phyloP scores from a whole-genome alignment of 1,140 invertebrate species.

The Hermetia illucens region DNA sequence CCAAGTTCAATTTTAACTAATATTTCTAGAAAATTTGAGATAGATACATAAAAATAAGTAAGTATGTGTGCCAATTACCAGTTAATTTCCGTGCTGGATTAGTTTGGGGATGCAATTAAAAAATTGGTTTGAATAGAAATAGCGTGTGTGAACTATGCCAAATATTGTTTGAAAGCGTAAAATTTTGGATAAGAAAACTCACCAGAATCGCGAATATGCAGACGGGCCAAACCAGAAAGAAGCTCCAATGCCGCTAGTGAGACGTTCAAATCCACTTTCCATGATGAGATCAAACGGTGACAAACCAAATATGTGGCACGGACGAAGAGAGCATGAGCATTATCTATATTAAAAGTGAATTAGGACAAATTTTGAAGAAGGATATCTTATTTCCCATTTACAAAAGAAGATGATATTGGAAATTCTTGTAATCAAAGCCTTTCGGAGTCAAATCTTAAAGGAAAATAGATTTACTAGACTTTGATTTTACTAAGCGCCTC shows the following conservation, averaged over 20 bases:
- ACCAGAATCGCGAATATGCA: slow-evolving; percentile 75
- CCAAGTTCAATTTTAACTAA: slow-evolving; percentile 27
- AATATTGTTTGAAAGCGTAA: too few species aligned
- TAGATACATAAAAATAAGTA: slow-evolving; percentile 6
- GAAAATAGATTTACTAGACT: background rate
- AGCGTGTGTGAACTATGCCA: too few species aligned
- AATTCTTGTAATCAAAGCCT: background rate
- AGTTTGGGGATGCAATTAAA: slow-evolving; percentile 8
- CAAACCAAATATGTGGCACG: slow-evolving; percentile 86
- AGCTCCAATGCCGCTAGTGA: slow-evolving; percentile 88
- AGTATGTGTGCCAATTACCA: slow-evolving; percentile 2
- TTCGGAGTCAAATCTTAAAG: background rate
- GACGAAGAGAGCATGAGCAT: slow-evolving; percentile 60
- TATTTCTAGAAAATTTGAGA: slow-evolving; percentile 17
- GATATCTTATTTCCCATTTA: too few species aligned
- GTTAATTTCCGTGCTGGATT: slow-evolving; percentile 9
- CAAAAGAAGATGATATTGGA: too few species aligned
- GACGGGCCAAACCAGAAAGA: slow-evolving; percentile 72
- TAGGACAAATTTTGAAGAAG: background rate
- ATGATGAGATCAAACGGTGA: slow-evolving; percentile 85
- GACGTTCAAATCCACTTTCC: slow-evolving; percentile 91
- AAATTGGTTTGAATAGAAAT: too few species aligned
- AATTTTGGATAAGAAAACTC: slow-evolving; percentile 19
- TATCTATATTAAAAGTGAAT: slow-evolving; percentile 14
- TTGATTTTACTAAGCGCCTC: background rate